Conservation (phyloP, 2,888 invertebrate genomes). For the Eutolmus rufibarbis region DNA sequence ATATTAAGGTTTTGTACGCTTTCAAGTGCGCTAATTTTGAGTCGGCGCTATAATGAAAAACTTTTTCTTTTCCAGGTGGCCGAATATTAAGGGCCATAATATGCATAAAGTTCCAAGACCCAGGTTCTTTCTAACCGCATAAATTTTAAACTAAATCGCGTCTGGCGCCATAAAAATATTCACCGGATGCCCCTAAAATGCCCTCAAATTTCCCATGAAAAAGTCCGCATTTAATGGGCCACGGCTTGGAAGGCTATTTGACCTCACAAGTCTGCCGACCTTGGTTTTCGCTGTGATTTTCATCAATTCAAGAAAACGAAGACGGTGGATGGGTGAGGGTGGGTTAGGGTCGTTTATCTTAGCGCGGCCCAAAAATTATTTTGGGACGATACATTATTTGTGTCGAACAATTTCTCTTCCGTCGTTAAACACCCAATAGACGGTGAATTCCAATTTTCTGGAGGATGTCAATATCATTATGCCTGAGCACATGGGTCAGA, state of each 20-base stretch:
- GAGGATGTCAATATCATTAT: background rate
- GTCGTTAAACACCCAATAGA: conserved; percentile 31
- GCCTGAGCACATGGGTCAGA: background rate
- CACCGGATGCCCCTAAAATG: background rate
- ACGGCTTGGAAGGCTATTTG: background rate
- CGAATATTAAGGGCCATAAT: background rate
- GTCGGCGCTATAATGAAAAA: background rate
- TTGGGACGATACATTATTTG: conserved; percentile 8
- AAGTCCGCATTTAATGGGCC: background rate
- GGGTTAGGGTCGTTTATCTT: background rate
- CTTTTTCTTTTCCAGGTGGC: background rate
- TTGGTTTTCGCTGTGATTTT: background rate
- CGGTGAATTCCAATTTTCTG: conserved; percentile 18
- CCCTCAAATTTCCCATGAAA: background rate
- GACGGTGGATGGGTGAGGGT: background rate
- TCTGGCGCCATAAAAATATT: background rate
- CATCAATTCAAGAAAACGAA: background rate
- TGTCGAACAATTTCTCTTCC: conserved; percentile 19
- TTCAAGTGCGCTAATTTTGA: background rate
- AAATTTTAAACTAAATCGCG: background rate
- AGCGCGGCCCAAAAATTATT: background rate
- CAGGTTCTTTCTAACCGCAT: background rate
- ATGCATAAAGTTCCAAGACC: background rate
- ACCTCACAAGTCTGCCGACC: background rate
- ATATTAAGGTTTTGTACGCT: background rate